These are phyloP conservation scores for Melinaea marsaeus DNA, from an alignment of 2,888 invertebrate genomes.

Conservation along the genomic window DNA sequence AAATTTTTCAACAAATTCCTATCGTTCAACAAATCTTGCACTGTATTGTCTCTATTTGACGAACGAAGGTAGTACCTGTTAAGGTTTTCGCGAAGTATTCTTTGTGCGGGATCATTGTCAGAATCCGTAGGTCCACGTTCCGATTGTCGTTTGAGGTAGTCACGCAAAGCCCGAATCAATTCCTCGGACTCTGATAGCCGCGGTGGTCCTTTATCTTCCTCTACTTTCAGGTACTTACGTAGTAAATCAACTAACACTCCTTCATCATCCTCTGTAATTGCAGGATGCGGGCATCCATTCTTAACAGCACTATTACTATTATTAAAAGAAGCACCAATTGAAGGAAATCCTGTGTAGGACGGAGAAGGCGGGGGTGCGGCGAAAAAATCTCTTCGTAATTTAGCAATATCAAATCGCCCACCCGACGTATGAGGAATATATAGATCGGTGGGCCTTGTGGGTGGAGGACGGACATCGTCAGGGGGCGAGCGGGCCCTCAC, in stretches of 20 bases:
- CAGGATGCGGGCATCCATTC: conserved; percentile 51
- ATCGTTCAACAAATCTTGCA: conserved; percentile 85
- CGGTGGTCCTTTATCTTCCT: conserved; percentile 71
- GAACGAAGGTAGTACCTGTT: conserved; percentile 82
- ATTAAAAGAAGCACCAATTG: conserved; percentile 44
- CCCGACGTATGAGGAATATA: conserved; percentile 74
- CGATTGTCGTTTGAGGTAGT: conserved; percentile 70
- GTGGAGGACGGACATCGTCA: conserved; percentile 76
- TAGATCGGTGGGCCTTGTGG: conserved; percentile 69
- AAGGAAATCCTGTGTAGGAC: conserved; percentile 45
- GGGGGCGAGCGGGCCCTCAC: conserved; percentile 82
- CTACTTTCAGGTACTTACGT: conserved; percentile 81
- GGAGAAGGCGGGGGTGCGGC: conserved; percentile 63
- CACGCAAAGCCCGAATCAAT: conserved; percentile 80
- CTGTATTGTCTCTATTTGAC: conserved; percentile 81
- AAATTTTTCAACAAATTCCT: conserved; percentile 84
- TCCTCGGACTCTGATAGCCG: conserved; percentile 78
- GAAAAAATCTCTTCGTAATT: conserved; percentile 82
- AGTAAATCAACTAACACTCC: conserved; percentile 80
- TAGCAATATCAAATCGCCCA: conserved; percentile 83
- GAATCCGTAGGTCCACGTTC: conserved; percentile 54
- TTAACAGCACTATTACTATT: conserved; percentile 68
- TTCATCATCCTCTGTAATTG: conserved; percentile 66
- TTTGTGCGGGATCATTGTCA: conserved; percentile 59
- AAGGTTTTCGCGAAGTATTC: conserved; percentile 81